phyloP scores from a whole-genome alignment of 2,113 vertebrate species.

The Emydocephalus ijimae region DNA sequence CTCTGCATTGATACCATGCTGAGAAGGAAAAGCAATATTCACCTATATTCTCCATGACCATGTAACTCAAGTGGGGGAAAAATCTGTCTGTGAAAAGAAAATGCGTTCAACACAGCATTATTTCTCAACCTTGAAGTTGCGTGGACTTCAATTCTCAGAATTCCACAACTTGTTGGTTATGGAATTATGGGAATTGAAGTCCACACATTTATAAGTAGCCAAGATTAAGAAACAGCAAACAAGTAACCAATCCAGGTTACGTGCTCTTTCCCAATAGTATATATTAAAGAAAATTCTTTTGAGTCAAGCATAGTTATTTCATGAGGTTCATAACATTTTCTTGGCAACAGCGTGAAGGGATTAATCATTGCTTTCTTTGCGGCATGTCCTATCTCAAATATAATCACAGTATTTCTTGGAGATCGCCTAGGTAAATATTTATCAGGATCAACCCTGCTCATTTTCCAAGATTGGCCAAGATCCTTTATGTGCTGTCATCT shows the following conservation, averaged over 20 bases:
- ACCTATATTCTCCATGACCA: background rate
- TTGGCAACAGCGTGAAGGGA: background rate
- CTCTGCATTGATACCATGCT: background rate
- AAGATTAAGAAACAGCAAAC: no score
- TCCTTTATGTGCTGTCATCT: background rate
- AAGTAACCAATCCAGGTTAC: background rate
- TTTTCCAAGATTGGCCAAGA: background rate
- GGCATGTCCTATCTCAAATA: background rate
- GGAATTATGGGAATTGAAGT: background rate
- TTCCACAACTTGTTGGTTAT: background rate
- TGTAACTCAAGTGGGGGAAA: background rate
- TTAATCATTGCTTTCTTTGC: background rate
- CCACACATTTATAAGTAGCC: no score
- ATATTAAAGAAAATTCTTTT: background rate
- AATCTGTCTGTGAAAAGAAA: background rate
- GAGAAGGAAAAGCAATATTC: background rate
- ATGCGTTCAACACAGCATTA: background rate
- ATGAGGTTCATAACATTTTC: background rate
- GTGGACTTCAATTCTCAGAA: background rate
- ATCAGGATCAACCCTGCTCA: background rate
- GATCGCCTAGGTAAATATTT: background rate
- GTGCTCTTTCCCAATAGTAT: background rate
- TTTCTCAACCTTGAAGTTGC: background rate
- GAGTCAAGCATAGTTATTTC: background rate
- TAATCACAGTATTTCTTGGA: background rate